phyloP scores from a whole-genome alignment of 2,888 invertebrate genomes.

The Ichneumoninae sp. region DNA sequence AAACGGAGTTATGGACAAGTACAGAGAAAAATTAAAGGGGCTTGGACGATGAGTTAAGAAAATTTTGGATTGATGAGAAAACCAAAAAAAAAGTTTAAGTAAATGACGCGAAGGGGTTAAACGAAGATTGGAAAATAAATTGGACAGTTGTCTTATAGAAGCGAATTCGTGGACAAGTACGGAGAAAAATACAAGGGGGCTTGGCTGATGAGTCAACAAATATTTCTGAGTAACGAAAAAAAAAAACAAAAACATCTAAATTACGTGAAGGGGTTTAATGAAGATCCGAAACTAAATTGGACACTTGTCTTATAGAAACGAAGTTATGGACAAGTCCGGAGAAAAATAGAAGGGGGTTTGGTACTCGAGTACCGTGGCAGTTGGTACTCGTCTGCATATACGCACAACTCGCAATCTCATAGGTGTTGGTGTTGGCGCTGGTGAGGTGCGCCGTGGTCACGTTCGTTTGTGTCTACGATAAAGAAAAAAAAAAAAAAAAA shows the following conservation, averaged over 20 bases:
- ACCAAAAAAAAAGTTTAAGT: neutral
- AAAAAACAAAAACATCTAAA: neutral
- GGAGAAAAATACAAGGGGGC: neutral
- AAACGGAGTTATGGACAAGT: neutral
- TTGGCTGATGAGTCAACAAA: neutral
- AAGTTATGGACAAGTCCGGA: neutral
- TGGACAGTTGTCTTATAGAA: neutral
- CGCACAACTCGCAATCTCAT: slow-evolving; percentile 40
- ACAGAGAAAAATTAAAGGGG: slow-evolving; percentile 24
- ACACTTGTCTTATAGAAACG: neutral
- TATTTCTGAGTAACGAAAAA: neutral
- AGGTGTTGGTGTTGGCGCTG: slow-evolving; percentile 44
- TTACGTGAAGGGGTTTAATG: neutral
- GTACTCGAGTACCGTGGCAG: slow-evolving; percentile 58
- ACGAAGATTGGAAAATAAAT: neutral
- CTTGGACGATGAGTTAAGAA: slow-evolving; percentile 9
- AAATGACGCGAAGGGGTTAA: neutral
- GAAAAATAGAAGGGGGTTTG: slow-evolving; percentile 35
- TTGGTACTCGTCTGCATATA: slow-evolving; percentile 49
- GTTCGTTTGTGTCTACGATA: slow-evolving; percentile 20
- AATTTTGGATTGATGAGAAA: neutral
- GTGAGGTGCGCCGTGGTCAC: slow-evolving; percentile 54
- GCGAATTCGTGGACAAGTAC: too few relatives aligned
- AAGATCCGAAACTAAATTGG: neutral
- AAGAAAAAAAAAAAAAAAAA: slow-evolving; percentile 8